Base-by-base conservation (phyloP, 2,888 invertebrate genomes). In the Labia minor region DNA sequence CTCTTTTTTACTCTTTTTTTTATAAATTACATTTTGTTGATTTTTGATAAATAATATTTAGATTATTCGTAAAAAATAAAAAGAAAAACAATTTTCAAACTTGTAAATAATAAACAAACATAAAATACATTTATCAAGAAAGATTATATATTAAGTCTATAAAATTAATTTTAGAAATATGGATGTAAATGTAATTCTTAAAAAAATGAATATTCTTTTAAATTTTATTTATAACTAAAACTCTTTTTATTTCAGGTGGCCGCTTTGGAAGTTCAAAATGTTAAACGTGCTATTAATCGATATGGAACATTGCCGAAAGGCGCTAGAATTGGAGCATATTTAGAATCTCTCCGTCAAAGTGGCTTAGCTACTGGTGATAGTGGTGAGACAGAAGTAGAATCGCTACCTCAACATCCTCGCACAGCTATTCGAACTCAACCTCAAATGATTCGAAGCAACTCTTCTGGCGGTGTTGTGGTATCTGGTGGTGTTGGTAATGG, bases 271-370 rank as follows among this genome's bases (percentile, higher is more conserved):
- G 94, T 95, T 71, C 92, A 94, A 80, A 96, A 96, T 80, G 95
- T 96, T 65, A 90, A 93, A 75, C 87, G 93, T 72, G 95, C 95
- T 63, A 93, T 93, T 71, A 95, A 93, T 78, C 85, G 95, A 21
- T 97, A 96, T 77, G 98, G 98, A 18, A 98, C 98, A 10, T 81
- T 98, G 74, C 98, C 98, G 0, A 98, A 97, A 79, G 95, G 92
- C 64, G 95, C 95, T 10, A 85, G 97, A 71, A 97, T 98, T 73
- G 96, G 96, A 26, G 97, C 96, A 4, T 98, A 94, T 78, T 80
- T 98, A 66, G 96, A 97, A 78, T 95, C 95, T 3, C 82, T 98
- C 74, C 85, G 92, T 62, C 90, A 92, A 75, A 89, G 88, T 75
- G 88, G 87, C 64, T 77, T 81, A 73, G 79, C 83, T 68, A 78